Evolutionary conservation across 2,888 invertebrate species (phyloP).

Genomic region (Orthonychiurus folsomi): DNA sequence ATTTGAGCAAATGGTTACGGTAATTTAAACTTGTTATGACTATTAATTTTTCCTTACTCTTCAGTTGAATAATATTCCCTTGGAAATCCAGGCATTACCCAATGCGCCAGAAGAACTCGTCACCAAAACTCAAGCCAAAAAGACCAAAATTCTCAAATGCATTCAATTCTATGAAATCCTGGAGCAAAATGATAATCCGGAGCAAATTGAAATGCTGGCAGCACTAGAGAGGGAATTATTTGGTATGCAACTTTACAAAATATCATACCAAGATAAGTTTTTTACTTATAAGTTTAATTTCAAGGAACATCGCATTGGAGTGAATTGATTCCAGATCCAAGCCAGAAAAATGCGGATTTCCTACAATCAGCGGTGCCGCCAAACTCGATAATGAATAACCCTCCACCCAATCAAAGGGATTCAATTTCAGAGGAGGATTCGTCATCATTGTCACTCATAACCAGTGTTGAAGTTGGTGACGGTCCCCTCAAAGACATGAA

Average conservation of each 20-base stretch:
- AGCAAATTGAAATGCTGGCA: not conserved
- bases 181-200: not conserved
- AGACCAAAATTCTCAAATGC: slow-evolving; percentile 10
- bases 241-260: too few species aligned
- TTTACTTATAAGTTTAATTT: not conserved
- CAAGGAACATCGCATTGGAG: not conserved
- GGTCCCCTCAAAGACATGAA: too few species aligned
- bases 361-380: not conserved
- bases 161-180: slow-evolving; percentile 10
- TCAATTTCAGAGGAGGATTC: not conserved
- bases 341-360: not conserved
- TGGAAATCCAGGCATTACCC: not conserved
- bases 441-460: not conserved
- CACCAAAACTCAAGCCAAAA: slow-evolving; percentile 5
- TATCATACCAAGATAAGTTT: too few species aligned
- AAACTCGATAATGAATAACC: not conserved
- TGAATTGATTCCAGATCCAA: not conserved
- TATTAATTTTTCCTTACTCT: slow-evolving; percentile 1
- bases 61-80: not conserved
- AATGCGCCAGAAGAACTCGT: slow-evolving; percentile 7
- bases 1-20: slow-evolving; percentile 3
- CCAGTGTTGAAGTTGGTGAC: not conserved
- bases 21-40: not conserved
- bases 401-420: not conserved
- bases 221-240: slow-evolving; percentile 11